Base-by-base conservation (phyloP, 2,888 invertebrate genomes). In the Apeira syringaria region DNA sequence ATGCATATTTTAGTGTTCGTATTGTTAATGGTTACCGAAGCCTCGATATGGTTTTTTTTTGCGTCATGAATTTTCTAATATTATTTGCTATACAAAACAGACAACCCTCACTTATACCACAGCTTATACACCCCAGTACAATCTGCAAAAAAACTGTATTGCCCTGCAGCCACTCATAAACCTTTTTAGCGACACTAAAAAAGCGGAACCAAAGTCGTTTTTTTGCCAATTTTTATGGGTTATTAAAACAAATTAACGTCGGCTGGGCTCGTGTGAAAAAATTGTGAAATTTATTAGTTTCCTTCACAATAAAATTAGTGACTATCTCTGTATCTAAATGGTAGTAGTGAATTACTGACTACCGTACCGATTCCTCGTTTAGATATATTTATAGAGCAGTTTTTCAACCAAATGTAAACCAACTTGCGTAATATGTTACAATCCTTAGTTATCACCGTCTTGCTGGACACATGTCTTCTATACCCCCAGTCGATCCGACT, bases 181-280 rank as follows among this genome's bases (percentile, higher is more conserved):
- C 64, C 68, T 59, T 66, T 71, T 75, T 68, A 76, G 79, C 73
- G 78, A 75, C 73, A 69, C 59, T 62, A 68, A 70, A 68, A 46
- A 74, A 78, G 77, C 81, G 80, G 80, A 80, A 81, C 80, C 56
- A 59, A 65, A 58, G 42, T 11, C 44, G 35, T 74, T 80, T 80
- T 78, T 76, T 69, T 76, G 71, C 68, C 73, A 82, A 79, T 68
- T 73, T 77, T 81, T 81, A 83, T 74, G 75, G 78, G 68, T 77
- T 82, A 86, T 86, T 85, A 83, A 83, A 84, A 78, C 86, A 83
- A 86, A 87, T 87, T 84, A 84, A 68, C 52, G 70, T 59, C 52
- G 53, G 33, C 12, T 17, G 35, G 38, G 34, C 42, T 42, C 42
- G 42, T 30, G 47, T 38, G 61, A 70, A 74, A 80, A 20, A 70